Conservation (phyloP, 30 jellyfish, hydroid and myxozoan genomes). For the Sanderia malayensis region DNA sequence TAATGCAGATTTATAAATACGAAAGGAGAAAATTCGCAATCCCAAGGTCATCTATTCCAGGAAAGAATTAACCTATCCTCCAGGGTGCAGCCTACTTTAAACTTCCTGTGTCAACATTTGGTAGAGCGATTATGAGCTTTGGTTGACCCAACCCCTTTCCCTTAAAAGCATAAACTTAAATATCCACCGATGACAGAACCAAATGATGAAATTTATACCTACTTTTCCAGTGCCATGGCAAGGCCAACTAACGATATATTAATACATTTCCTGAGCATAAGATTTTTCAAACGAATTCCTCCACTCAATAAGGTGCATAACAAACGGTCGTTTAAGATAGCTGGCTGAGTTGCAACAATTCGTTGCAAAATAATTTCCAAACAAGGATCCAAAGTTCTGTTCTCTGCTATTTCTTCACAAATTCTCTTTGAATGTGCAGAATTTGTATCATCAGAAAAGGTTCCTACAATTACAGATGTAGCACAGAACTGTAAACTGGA, state of each 20-base stretch:
- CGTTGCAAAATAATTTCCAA: neutral
- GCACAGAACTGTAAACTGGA: conserved; percentile 1
- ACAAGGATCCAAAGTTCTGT: neutral
- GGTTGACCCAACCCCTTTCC: too few relatives aligned
- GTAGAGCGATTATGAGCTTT: too few relatives aligned
- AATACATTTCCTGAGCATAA: conserved; percentile 34
- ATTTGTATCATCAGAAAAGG: neutral
- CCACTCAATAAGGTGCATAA: conserved; percentile 22
- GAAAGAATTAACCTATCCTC: too few relatives aligned
- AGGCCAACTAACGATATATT: conserved; percentile 46
- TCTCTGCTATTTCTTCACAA: neutral
- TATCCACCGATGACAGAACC: too few relatives aligned
- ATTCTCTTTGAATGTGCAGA: neutral
- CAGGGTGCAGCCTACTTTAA: too few relatives aligned
- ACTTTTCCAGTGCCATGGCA: conserved; percentile 29
- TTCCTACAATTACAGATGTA: neutral
- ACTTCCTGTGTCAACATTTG: too few relatives aligned
- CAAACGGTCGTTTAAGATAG: neutral
- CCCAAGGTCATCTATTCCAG: too few relatives aligned
- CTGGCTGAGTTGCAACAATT: neutral
- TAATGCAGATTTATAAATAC: neutral
- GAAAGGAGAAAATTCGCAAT: too few relatives aligned
- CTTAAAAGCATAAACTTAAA: too few relatives aligned
- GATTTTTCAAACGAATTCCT: conserved; percentile 22
- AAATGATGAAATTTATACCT: neutral